Percentiles rank a stretch among this genome's conserved stretches.
Conservation (phyloP, 2,797 vertebrate species). For the Philypnodon macrostomus region DNA sequence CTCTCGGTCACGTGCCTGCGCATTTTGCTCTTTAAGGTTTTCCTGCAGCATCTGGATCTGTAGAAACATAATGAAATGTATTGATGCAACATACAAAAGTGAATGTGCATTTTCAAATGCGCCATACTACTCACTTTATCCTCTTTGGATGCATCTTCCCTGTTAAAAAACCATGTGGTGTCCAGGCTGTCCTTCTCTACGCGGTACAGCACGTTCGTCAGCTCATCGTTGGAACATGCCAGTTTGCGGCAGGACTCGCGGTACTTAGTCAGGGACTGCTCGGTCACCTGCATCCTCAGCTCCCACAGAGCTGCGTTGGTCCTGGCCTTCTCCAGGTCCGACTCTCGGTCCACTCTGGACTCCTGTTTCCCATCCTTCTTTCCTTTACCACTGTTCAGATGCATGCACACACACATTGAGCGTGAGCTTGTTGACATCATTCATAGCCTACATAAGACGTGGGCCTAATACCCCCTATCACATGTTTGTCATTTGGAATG, state of each 20-base stretch:
- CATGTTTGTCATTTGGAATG: too few relatives aligned
- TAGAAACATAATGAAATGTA: conserved; percentile 2
- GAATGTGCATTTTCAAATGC: not conserved
- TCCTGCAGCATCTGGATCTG: conserved; percentile 80
- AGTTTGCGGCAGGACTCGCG: conserved; percentile 70
- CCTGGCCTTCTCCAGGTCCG: conserved; percentile 79
- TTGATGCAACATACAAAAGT: not conserved
- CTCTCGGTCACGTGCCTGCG: conserved; percentile 69
- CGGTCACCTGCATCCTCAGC: conserved; percentile 75
- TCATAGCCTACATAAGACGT: too few relatives aligned
- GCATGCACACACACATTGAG: not conserved
- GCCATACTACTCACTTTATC: conserved; percentile 64
- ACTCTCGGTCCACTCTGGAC: conserved; percentile 72
- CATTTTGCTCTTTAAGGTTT: conserved; percentile 67
- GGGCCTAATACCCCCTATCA: too few relatives aligned
- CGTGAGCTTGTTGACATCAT: too few relatives aligned
- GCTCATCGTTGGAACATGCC: conserved; percentile 76
- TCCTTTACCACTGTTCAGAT: conserved; percentile 59
- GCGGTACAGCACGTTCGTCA: conserved; percentile 74
- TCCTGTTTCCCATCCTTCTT: conserved; percentile 74
- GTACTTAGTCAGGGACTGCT: conserved; percentile 75
- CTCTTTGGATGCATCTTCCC: conserved; percentile 73
- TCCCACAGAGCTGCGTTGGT: conserved; percentile 84
- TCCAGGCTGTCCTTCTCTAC: conserved; percentile 79
- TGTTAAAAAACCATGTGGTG: conserved; percentile 67